phyloP scores from a whole-genome alignment of 2,888 invertebrate species.

The Empis livida region DNA sequence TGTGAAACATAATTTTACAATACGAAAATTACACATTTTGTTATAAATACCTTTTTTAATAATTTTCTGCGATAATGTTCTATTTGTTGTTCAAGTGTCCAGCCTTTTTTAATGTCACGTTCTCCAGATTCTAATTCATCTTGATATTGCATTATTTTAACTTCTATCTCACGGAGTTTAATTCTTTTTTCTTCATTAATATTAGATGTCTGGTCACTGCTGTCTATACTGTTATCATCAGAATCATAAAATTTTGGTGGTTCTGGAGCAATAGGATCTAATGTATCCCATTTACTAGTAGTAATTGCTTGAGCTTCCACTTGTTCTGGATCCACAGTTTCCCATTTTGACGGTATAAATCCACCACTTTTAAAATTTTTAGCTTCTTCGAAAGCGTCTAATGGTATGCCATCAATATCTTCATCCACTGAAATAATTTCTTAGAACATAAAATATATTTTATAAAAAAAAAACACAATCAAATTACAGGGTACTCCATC shows the following conservation, averaged over 20 bases:
- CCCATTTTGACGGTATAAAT: constrained; percentile 92
- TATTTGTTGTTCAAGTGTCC: constrained; percentile 69
- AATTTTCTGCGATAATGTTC: constrained; percentile 83
- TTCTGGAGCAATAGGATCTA: constrained; percentile 41
- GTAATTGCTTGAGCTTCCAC: constrained; percentile 71
- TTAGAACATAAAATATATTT: neutral
- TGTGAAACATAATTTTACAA: neutral
- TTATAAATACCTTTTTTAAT: constrained; percentile 55
- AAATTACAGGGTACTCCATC: constrained; percentile 52
- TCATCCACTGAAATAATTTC: constrained; percentile 46
- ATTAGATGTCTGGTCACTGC: constrained; percentile 35
- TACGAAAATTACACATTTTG: neutral
- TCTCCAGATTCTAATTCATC: constrained; percentile 88
- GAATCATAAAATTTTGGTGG: constrained; percentile 32
- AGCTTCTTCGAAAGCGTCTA: constrained; percentile 37
- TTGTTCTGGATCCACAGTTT: constrained; percentile 82
- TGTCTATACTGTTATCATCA: constrained; percentile 24
- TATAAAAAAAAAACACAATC: constrained; percentile 7
- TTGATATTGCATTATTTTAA: constrained; percentile 89
- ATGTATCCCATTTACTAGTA: constrained; percentile 76
- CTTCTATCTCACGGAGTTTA: constrained; percentile 81
- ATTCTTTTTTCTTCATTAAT: constrained; percentile 56
- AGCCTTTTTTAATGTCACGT: constrained; percentile 55
- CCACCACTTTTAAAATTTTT: constrained; percentile 38
- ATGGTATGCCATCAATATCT: constrained; percentile 62